Evolutionary conservation across 2,888 invertebrate species (phyloP).

Genomic region (Myopa tessellatipennis): DNA sequence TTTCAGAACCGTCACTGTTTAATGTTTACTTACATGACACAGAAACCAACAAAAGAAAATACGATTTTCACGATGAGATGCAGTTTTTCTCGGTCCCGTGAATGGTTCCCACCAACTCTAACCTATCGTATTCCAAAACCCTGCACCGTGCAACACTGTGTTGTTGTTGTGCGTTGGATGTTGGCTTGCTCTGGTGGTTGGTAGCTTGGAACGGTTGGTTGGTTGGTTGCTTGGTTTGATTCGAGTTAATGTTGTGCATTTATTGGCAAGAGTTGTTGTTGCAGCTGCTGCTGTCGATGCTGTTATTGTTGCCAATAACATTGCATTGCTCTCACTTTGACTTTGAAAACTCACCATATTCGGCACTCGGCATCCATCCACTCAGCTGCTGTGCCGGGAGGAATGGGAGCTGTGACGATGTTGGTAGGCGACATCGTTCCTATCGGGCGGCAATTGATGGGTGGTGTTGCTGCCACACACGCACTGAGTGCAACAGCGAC

Average conservation of each 20-base stretch:
- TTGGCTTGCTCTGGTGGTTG: constrained; percentile 30
- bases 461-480: not conserved
- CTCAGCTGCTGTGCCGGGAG: not conserved
- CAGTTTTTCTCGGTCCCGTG: not conserved
- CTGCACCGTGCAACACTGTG: not conserved
- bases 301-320: constrained; percentile 15
- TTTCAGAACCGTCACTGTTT: constrained; percentile 15
- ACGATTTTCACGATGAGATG: constrained; percentile 11
- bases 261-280: constrained; percentile 2
- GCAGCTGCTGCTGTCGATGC: not conserved
- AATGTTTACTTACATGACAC: not conserved
- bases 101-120: constrained; percentile 13
- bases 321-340: not conserved
- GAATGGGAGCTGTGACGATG: not conserved
- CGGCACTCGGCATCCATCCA: not conserved
- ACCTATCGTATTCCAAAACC: not conserved
- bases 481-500: not conserved
- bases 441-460: constrained; percentile 9
- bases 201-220: constrained; percentile 1
- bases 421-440: not conserved
- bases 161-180: constrained; percentile 21
- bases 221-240: constrained; percentile 1
- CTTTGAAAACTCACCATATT: constrained; percentile 21
- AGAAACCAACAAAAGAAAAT: too few species aligned
- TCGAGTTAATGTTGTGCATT: constrained; percentile 7